Conservation (phyloP, 2,888 invertebrate genomes). For the Lasioglossum marginatum region DNA sequence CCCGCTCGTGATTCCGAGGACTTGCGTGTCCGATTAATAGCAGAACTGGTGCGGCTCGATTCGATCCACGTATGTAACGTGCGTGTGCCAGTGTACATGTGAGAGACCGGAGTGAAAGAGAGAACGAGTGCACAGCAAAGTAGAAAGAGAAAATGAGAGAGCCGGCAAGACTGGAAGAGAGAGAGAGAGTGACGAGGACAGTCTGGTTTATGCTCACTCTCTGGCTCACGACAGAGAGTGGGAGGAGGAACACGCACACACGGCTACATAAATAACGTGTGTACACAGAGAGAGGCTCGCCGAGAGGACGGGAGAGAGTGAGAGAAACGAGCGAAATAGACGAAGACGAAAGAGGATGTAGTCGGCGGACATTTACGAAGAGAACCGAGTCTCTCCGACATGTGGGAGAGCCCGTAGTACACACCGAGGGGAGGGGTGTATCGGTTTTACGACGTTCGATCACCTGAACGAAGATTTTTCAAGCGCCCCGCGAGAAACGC, state of each 20-base stretch:
- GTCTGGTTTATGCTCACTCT: conserved; percentile 56
- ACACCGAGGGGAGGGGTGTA: conserved; percentile 51
- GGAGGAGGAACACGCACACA: conserved; percentile 62
- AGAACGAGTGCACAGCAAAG: neutral
- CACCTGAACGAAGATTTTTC: conserved; percentile 69
- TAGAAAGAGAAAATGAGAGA: conserved; percentile 10
- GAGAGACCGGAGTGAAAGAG: neutral
- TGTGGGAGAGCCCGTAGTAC: conserved; percentile 65
- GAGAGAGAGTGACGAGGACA: conserved; percentile 29
- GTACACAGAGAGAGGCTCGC: conserved; percentile 23
- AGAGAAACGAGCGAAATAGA: conserved; percentile 18
- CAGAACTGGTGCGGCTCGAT: conserved; percentile 37
- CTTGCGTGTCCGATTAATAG: conserved; percentile 61
- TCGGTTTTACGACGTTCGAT: conserved; percentile 70
- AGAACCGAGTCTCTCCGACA: conserved; percentile 70
- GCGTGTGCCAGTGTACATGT: neutral
- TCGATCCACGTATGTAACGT: neutral
- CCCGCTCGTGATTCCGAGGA: conserved; percentile 55
- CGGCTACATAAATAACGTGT: conserved; percentile 51
- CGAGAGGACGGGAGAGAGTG: conserved; percentile 31
- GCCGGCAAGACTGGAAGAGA: conserved; percentile 16
- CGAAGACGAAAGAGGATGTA: conserved; percentile 72
- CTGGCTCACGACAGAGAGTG: conserved; percentile 54
- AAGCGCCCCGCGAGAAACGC: conserved; percentile 26
- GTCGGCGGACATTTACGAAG: conserved; percentile 75